Conservation (phyloP, 2,888 invertebrate genomes). For the Amblyjoppa proteus region DNA sequence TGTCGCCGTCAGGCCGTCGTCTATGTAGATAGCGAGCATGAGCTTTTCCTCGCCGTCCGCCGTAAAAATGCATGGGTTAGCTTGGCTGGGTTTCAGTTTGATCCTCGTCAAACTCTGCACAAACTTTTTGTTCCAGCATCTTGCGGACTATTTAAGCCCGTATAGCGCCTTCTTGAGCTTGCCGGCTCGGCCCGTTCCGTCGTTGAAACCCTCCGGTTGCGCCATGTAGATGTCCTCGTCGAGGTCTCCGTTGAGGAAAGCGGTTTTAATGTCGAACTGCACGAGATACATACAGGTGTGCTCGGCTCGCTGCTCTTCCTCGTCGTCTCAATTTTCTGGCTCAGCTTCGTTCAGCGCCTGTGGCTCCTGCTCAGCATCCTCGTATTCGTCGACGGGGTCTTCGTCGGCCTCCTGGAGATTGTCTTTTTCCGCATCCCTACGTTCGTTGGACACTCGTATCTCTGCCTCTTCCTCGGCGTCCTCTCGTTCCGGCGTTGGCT, state of each 20-base stretch:
- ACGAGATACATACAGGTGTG: conserved; percentile 56
- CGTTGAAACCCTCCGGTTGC: conserved; percentile 73
- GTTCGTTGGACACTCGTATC: neutral
- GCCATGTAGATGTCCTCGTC: conserved; percentile 72
- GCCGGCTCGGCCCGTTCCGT: conserved; percentile 70
- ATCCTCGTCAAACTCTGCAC: conserved; percentile 58
- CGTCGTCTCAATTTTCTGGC: neutral
- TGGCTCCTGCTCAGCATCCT: too few relatives aligned
- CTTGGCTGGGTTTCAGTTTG: conserved; percentile 60
- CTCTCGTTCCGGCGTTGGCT: too few relatives aligned
- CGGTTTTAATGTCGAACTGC: conserved; percentile 74
- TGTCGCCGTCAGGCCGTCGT: conserved; percentile 45
- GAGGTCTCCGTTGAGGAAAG: conserved; percentile 70
- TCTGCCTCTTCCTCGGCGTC: neutral
- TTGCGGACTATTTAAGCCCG: conserved; percentile 73
- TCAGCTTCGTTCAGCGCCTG: neutral
- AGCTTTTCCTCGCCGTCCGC: conserved; percentile 31
- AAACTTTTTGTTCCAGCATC: conserved; percentile 73
- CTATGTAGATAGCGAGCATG: conserved; percentile 47
- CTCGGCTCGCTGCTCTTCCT: too few relatives aligned
- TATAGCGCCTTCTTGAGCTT: conserved; percentile 71
- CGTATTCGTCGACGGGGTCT: too few relatives aligned
- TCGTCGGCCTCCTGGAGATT: too few relatives aligned
- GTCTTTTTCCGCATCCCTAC: too few relatives aligned
- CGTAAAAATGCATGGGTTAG: conserved; percentile 71